Percentiles rank a stretch among this genome's conserved stretches.
Evolutionary conservation across 2,113 vertebrate species (phyloP).

Genomic region (Sterrhoptilus dennistouni): DNA sequence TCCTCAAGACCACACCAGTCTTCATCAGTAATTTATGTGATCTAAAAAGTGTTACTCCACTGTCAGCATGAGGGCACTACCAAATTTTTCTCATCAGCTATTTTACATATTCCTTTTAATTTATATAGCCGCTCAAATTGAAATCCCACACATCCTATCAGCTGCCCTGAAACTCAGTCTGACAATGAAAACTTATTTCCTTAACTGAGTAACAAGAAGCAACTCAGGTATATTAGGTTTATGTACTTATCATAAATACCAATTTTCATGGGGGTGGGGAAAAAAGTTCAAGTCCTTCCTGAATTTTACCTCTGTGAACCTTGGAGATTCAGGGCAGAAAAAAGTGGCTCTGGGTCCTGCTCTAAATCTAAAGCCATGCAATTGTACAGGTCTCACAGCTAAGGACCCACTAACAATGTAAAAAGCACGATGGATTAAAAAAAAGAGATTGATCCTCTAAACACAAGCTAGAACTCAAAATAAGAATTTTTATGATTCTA

Average conservation of each 20-base stretch:
- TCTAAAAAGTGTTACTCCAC: neutral
- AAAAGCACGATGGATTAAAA: neutral
- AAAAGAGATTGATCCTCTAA: rapidly evolving
- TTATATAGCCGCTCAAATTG: neutral
- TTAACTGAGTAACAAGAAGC: neutral
- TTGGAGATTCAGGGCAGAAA: neutral
- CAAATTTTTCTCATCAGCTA: neutral
- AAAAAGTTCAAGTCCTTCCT: neutral
- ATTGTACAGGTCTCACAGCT: neutral
- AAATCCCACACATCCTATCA: neutral
- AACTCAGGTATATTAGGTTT: neutral
- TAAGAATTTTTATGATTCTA: neutral
- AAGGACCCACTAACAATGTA: neutral
- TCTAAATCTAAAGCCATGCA: neutral
- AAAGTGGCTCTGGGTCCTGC: neutral
- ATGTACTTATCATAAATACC: neutral
- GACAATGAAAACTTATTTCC: neutral
- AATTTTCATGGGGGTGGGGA: rapidly evolving
- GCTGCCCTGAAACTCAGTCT: neutral
- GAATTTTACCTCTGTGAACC: neutral
- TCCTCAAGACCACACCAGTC: neutral
- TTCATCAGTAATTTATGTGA: neutral
- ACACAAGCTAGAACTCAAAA: neutral
- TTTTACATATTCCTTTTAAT: neutral
- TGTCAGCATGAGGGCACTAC: neutral